Percentiles rank a stretch among this genome's conserved stretches.
These are phyloP conservation scores for Eucera pruinosa DNA, from an alignment of 2,888 invertebrate species.

Conservation along the genomic window DNA sequence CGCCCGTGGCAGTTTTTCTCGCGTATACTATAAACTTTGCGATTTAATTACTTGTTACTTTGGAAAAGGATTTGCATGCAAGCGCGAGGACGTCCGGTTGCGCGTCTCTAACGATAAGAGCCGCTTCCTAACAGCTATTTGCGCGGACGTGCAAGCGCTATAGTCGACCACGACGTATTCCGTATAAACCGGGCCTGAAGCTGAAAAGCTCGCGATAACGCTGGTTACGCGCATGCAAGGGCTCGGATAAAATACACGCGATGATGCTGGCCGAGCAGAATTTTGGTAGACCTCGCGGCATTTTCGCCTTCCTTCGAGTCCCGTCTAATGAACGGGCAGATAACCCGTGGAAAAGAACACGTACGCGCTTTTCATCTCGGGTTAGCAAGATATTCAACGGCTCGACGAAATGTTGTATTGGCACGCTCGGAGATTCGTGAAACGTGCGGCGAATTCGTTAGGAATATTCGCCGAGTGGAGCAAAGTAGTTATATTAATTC, in stretches of 20 bases:
- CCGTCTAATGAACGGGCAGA: conserved; percentile 1
- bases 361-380: background rate
- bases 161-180: background rate
- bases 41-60: conserved; percentile 51
- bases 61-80: conserved; percentile 34
- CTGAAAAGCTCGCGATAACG: conserved; percentile 44
- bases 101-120: conserved; percentile 32
- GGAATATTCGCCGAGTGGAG: background rate
- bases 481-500: background rate
- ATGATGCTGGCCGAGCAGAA: background rate
- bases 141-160: background rate
- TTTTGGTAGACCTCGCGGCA: background rate
- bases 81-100: conserved; percentile 19
- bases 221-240: background rate
- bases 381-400: background rate
- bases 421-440: conserved; percentile 15
- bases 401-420: background rate
- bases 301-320: background rate
- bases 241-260: conserved; percentile 8
- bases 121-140: conserved; percentile 40
- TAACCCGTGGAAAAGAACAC: background rate
- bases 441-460: conserved; percentile 1
- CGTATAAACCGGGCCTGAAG: conserved; percentile 1
- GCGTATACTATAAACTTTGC: conserved; percentile 7
- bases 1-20: background rate